A percentile compares a stretch with the other conserved stretches of the same genome.
Conservation (phyloP, 2,797 vertebrate genomes). For the Hephaestus fuliginosus region DNA sequence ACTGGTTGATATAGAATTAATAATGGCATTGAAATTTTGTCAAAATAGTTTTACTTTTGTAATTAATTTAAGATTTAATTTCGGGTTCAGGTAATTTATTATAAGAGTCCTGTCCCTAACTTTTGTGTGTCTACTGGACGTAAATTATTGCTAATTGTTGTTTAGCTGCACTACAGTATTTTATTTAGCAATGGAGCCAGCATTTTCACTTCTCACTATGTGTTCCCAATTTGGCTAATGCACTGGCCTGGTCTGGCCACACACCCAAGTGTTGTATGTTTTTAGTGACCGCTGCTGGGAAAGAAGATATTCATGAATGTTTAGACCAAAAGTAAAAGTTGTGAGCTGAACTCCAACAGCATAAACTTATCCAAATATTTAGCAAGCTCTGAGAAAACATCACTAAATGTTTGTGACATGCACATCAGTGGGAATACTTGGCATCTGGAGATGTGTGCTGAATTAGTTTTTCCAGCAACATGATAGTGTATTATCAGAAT, state of each 20-base stretch:
- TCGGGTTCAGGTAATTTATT: too few relatives aligned
- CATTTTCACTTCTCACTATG: slow-evolving; percentile 1
- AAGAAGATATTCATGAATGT: background rate
- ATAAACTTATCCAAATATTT: slow-evolving; percentile 66
- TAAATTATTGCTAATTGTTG: background rate
- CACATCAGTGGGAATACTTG: slow-evolving; percentile 6
- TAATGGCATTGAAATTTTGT: background rate
- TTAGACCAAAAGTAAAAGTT: slow-evolving; percentile 25
- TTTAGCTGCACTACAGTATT: background rate
- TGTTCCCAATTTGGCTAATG: background rate
- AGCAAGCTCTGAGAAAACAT: slow-evolving; percentile 41
- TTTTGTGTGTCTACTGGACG: too few relatives aligned
- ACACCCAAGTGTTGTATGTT: background rate
- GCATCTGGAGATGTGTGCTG: slow-evolving; percentile 17
- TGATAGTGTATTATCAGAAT: background rate
- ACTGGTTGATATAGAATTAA: background rate
- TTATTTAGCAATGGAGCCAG: background rate
- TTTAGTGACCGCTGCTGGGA: background rate
- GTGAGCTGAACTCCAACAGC: slow-evolving; percentile 1
- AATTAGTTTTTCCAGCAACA: background rate
- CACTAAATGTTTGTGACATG: slow-evolving; percentile 57
- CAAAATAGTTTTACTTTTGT: too few relatives aligned
- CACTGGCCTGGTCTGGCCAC: background rate
- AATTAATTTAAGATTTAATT: too few relatives aligned
- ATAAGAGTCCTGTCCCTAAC: too few relatives aligned